phyloP scores from a whole-genome alignment of 2,888 invertebrate species.

The Aromia moschata region DNA sequence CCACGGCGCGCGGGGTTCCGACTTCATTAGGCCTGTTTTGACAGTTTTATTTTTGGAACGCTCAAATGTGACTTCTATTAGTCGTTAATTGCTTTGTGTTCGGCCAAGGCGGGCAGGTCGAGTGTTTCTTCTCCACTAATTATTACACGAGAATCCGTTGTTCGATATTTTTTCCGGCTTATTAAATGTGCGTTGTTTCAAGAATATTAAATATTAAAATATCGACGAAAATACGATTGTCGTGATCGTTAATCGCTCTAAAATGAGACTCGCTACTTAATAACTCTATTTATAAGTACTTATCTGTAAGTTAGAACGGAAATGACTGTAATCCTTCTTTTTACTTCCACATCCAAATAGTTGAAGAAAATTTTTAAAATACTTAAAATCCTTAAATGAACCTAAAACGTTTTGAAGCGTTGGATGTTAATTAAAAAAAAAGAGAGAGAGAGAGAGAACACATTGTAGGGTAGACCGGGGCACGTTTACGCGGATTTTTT shows the following conservation, averaged over 20 bases:
- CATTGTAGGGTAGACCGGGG: no score
- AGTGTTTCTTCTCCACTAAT: slow-evolving; percentile 27
- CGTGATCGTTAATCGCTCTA: slow-evolving; percentile 2
- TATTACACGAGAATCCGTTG: slow-evolving; percentile 4
- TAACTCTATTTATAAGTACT: background rate
- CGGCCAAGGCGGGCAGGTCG: slow-evolving; percentile 3
- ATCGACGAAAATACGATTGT: background rate
- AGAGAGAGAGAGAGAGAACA: no score
- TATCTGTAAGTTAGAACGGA: no score
- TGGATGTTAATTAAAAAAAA: no score
- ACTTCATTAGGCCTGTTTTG: slow-evolving; percentile 45
- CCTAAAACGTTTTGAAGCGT: no score
- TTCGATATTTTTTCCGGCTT: slow-evolving; percentile 14
- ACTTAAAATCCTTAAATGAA: no score
- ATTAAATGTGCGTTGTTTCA: slow-evolving; percentile 9
- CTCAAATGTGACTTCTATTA: slow-evolving; percentile 50
- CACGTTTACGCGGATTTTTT: no score
- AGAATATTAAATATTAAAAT: background rate
- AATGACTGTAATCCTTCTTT: no score
- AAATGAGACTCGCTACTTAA: background rate
- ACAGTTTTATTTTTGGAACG: slow-evolving; percentile 54
- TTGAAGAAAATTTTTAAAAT: no score
- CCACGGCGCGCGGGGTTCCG: slow-evolving; percentile 27
- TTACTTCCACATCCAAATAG: no score
- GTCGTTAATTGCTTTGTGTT: slow-evolving; percentile 42